Evolutionary conservation across 2,888 invertebrate genomes (phyloP).

Genomic region (Nomada flava): DNA sequence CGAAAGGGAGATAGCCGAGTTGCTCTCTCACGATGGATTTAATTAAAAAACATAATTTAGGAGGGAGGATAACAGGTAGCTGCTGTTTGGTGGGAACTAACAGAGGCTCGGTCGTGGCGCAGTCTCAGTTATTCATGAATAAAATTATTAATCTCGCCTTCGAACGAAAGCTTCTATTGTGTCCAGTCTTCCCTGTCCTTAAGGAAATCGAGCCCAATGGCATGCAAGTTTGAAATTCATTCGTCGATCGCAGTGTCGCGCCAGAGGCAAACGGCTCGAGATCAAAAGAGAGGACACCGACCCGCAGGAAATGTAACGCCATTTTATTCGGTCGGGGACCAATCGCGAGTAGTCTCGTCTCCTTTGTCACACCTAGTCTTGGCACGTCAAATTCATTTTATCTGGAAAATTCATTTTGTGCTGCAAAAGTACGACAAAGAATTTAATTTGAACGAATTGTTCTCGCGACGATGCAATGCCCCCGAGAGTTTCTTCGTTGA

Average conservation of each 20-base stretch:
- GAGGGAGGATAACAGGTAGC: conserved; percentile 83
- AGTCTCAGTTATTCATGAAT: conserved; percentile 82
- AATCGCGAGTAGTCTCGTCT: conserved; percentile 19
- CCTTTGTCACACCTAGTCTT: background rate
- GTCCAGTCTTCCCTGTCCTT: conserved; percentile 32
- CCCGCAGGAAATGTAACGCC: conserved; percentile 55
- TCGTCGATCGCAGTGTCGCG: conserved; percentile 62
- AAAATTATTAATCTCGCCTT: conserved; percentile 82
- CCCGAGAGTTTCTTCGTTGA: too few species aligned
- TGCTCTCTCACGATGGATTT: conserved; percentile 82
- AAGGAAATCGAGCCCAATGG: too few species aligned
- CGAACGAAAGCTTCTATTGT: conserved; percentile 48
- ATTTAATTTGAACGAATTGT: too few species aligned
- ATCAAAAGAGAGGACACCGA: conserved; percentile 63
- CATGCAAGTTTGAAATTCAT: conserved; percentile 69
- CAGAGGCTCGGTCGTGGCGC: conserved; percentile 67
- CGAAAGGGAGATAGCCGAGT: conserved; percentile 53
- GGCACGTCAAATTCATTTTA: too few species aligned
- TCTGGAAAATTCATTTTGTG: too few species aligned
- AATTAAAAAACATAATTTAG: conserved; percentile 85
- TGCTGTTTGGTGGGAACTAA: conserved; percentile 80
- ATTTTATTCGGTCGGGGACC: conserved; percentile 52
- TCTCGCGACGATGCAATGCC: too few species aligned
- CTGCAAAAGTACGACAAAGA: too few species aligned
- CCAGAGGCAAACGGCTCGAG: conserved; percentile 24